Evolutionary conservation across 2,888 invertebrate genomes (phyloP), one percentile per base, ranked within the genome.

Genomic region (Napeogenes inachia): DNA sequence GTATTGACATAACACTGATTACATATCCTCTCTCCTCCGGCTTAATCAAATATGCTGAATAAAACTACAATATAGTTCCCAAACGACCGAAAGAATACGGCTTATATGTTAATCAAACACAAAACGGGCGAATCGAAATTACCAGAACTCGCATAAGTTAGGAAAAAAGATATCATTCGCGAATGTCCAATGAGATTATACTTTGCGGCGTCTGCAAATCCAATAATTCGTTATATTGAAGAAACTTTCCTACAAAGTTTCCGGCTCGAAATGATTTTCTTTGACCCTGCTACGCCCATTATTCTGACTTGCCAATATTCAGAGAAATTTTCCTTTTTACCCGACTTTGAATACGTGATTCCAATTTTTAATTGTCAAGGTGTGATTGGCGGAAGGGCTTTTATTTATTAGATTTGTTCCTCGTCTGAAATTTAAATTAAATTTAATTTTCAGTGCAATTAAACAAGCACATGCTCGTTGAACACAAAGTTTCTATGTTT

Each of bases 161-260:
- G 64, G 72, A 71, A 77, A 76, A 81, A 78, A 77, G 78, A 82
- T 80, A 84, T 85, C 80, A 81, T 70, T 71, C 71, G 70, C 73
- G 71, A 76, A 79, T 76, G 79, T 82, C 78, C 79, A 79, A 82
- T 80, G 80, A 75, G 75, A 76, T 76, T 77, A 77, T 76, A 75
- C 75, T 72, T 64, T 72, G 74, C 78, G 79, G 75, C 79, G 79
- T 80, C 81, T 78, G 76, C 75, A 81, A 80, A 83, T 85, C 85
- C 84, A 87, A 87, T 87, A 86, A 87, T 87, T 87, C 84, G 83
- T 85, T 83, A 84, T 84, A 84, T 84, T 83, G 82, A 84, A 85
- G 80, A 85, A 86, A 86, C 74, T 86, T 87, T 80, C 78, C 74
- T 71, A 72, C 78, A 72, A 80, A 86, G 79, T 82, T 83, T 72